phyloP scores from a whole-genome alignment of 2,888 invertebrate genomes.

The Thereva unica region DNA sequence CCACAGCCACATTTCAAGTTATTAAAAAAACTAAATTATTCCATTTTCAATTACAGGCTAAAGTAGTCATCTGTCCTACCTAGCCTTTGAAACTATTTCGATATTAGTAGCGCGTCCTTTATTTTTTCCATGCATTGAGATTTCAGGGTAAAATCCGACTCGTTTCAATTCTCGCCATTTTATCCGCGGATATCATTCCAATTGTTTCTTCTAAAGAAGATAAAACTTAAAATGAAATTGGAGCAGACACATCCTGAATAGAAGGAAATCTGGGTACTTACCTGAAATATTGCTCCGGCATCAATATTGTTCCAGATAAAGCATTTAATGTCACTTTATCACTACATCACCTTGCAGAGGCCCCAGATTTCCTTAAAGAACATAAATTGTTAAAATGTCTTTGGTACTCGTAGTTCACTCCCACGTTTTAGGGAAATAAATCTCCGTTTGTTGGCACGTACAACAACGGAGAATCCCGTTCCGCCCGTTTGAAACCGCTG shows the following conservation, averaged over 20 bases:
- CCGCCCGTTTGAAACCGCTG: constrained; percentile 19
- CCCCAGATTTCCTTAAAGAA: constrained; percentile 15
- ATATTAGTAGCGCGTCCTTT: no score
- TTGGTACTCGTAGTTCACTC: constrained; percentile 25
- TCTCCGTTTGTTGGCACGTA: constrained; percentile 34
- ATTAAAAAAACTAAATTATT: no score
- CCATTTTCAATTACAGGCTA: no score
- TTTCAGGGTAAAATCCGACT: no score
- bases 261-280: constrained; percentile 8
- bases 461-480: constrained; percentile 16
- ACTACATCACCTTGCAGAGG: constrained; percentile 3
- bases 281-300: constrained; percentile 25
- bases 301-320: constrained; percentile 23
- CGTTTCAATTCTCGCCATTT: no score
- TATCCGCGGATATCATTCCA: no score
- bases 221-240: no score
- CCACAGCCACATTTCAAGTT: no score
- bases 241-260: constrained; percentile 10
- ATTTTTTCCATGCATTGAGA: no score
- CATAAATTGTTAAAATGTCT: constrained; percentile 33
- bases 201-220: no score
- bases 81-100: no score
- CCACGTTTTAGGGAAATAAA: constrained; percentile 28
- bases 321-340: constrained; percentile 31
- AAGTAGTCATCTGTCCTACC: no score